Evolutionary conservation across 2,113 vertebrate species (phyloP), one percentile per base, ranked within the genome.

Genomic region (Lates calcarifer): DNA sequence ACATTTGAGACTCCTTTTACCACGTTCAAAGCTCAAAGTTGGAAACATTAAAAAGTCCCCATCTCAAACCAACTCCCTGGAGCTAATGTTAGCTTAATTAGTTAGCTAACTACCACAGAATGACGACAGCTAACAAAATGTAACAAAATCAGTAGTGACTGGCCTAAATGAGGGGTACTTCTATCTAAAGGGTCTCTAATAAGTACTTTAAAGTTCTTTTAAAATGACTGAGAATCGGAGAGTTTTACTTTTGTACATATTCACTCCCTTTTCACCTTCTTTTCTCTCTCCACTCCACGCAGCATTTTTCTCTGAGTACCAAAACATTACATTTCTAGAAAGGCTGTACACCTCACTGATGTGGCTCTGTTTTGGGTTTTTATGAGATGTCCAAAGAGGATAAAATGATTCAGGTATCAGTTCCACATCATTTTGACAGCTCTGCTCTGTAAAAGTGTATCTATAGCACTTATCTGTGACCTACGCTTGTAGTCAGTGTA

Each of bases 371-470:
- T n/a, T n/a, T n/a, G 47, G n/a, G 58, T 75, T 68, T 37, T 7
- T 45, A 37, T 62, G 7, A 63, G 20, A 67, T 33, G 26, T 57
- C 57, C 57, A 35, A 4, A 69, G 31, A 71, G 28, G 51, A 68
- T 70, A 41, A 56, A 62, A 62, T 4, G 0, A 57, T 69, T 43
- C 24, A 26, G 51, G 55, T 74, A 0, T 74, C 63, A 33, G 64
- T 51, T 80, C 45, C 22, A 20, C 22, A 22, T 79, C 49, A 56
- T 60, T 77, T 62, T 79, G 71, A 79, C 74, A 79, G 1, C 58
- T 56, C 51, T 65, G 29, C 39, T 61, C 26, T 51, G 6, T 72
- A 75, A 64, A 78, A 55, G 37, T 24, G 3, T 51, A 35, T 84
- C 65, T 63, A 14, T 41, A 84, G 72, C 35, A 65, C 56, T 39